Evolutionary conservation across 2,797 vertebrate genomes (phyloP).

Genomic region (Micrastur ruficollis): DNA sequence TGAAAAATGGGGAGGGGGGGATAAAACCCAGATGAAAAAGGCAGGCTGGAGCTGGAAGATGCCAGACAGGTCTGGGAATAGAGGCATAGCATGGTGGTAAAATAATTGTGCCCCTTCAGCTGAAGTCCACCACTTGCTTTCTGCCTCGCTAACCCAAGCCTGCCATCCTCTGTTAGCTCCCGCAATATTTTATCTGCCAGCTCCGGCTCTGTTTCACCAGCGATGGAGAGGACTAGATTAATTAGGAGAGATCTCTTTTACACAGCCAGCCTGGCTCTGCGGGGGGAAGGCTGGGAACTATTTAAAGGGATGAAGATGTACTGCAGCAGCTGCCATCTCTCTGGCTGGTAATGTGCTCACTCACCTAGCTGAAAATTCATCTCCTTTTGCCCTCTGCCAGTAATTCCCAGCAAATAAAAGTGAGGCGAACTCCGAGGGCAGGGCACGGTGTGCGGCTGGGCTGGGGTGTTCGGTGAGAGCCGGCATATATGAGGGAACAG

Average conservation of each 20-base stretch:
- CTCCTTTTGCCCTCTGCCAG: constrained; percentile 29
- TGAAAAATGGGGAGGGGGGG: not conserved
- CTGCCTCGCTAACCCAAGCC: constrained; percentile 27
- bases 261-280: constrained; percentile 24
- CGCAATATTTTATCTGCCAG: constrained; percentile 34
- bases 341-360: not conserved
- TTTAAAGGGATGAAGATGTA: constrained; percentile 60
- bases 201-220: not conserved
- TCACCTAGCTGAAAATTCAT: constrained; percentile 19
- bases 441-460: not conserved
- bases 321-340: constrained; percentile 20
- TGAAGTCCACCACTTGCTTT: constrained; percentile 23
- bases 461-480: not conserved
- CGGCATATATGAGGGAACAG: fast-evolving
- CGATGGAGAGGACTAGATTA: constrained; percentile 57
- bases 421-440: not conserved
- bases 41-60: not conserved
- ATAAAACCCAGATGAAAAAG: constrained; percentile 53
- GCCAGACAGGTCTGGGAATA: constrained; percentile 50
- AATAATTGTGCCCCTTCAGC: constrained; percentile 60
- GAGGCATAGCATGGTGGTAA: constrained; percentile 41
- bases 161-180: constrained; percentile 52
- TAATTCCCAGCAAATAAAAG: constrained; percentile 5
- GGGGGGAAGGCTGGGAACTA: constrained; percentile 15
- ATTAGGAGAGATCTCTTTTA: constrained; percentile 61